phyloP scores from a whole-genome alignment of 2,113 vertebrate genomes.

The Caretta caretta region DNA sequence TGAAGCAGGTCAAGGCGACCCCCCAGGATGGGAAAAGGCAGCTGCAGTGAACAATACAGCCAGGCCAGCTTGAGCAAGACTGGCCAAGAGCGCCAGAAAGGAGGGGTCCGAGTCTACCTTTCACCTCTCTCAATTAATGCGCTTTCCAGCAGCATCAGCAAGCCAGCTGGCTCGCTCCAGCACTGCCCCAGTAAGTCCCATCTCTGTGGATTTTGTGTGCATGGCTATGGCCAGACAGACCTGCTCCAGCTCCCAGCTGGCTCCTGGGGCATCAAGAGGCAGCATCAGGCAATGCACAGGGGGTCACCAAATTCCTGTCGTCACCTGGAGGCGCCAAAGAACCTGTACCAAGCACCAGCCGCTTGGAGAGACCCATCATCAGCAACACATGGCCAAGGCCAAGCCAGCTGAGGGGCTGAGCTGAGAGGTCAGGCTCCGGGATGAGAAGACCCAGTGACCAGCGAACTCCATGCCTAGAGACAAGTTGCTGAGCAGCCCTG shows the following conservation, averaged over 20 bases:
- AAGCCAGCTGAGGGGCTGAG: neutral
- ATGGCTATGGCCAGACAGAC: neutral
- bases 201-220: neutral
- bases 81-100: neutral
- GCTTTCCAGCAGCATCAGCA: neutral
- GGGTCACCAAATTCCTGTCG: neutral
- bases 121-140: neutral
- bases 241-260: neutral
- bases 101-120: neutral
- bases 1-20: neutral
- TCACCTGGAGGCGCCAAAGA: neutral
- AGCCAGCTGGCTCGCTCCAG: neutral
- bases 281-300: neutral
- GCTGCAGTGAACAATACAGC: neutral
- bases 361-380: neutral
- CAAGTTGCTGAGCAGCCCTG: neutral
- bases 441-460: neutral
- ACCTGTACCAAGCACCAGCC: neutral
- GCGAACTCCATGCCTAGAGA: accelerated
- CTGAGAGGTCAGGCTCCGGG: neutral
- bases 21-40: neutral
- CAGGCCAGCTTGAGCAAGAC: neutral
- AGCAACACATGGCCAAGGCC: neutral
- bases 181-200: neutral
- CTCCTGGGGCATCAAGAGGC: neutral